These are phyloP conservation scores for Teleopsis dalmanni DNA, from an alignment of 1,140 invertebrate species.

Conservation along the genomic window DNA sequence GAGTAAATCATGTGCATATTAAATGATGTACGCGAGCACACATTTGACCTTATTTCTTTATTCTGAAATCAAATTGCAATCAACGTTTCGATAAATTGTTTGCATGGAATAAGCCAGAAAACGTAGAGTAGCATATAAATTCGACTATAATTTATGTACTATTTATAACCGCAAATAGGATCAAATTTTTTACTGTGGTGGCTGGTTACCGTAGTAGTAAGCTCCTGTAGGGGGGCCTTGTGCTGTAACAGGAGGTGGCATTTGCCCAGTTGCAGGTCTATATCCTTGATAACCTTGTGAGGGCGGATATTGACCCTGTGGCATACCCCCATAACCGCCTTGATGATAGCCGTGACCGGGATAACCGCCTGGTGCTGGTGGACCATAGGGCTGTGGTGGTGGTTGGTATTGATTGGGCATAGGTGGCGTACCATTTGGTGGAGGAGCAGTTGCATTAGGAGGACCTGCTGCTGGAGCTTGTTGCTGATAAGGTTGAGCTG, in stretches of 20 bases:
- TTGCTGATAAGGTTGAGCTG: too few relatives aligned
- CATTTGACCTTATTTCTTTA: too few relatives aligned
- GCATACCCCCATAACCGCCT: conserved; percentile 26
- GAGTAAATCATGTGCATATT: too few relatives aligned
- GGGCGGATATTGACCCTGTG: conserved; percentile 34
- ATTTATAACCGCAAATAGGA: too few relatives aligned
- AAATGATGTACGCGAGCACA: too few relatives aligned
- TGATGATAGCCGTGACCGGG: conserved; percentile 40
- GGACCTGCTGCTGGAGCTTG: conserved; percentile 19
- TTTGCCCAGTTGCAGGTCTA: conserved; percentile 34
- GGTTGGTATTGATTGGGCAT: conserved; percentile 40
- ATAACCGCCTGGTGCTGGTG: conserved; percentile 38
- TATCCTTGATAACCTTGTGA: conserved; percentile 37
- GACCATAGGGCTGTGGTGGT: conserved; percentile 35
- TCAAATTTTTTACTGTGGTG: conserved; percentile 23
- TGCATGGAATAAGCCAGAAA: too few relatives aligned
- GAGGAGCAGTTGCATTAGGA: conserved; percentile 25
- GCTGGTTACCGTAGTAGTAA: conserved; percentile 39
- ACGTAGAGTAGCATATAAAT: too few relatives aligned
- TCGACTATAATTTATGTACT: too few relatives aligned
- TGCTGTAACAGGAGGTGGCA: conserved; percentile 41
- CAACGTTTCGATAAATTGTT: too few relatives aligned
- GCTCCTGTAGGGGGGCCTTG: conserved; percentile 42
- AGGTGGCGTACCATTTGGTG: conserved; percentile 30
- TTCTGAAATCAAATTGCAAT: too few relatives aligned